A percentile compares a stretch with the other conserved stretches of the same genome.
These are phyloP conservation scores for Mya arenaria DNA, from an alignment of 1,140 invertebrate genomes.

Conservation along the genomic window DNA sequence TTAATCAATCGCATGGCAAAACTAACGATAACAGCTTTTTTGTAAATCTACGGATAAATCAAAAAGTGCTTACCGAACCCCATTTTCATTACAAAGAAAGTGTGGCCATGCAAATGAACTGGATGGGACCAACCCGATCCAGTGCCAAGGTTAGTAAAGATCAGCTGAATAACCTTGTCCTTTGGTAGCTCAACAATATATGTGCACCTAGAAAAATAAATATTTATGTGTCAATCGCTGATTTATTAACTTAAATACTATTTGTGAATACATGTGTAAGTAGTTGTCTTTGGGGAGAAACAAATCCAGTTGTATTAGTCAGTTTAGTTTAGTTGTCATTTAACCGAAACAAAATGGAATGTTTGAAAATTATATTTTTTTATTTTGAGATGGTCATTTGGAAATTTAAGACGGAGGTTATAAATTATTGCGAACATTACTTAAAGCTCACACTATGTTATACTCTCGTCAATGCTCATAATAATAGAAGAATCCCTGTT, in stretches of 20 bases:
- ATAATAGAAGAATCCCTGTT: neutral
- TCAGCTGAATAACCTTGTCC: constrained; percentile 49
- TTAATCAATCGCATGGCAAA: too few relatives aligned
- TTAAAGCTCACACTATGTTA: neutral
- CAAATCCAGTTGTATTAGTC: too few relatives aligned
- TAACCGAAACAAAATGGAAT: too few relatives aligned
- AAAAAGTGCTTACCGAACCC: constrained; percentile 65
- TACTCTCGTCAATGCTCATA: neutral
- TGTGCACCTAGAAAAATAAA: constrained; percentile 56
- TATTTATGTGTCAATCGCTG: too few relatives aligned
- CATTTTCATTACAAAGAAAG: constrained; percentile 86
- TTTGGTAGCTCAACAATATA: constrained; percentile 46
- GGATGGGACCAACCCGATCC: constrained; percentile 85
- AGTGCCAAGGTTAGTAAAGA: constrained; percentile 81
- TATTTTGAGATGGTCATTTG: too few relatives aligned
- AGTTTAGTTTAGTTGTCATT: too few relatives aligned
- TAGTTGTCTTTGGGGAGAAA: neutral
- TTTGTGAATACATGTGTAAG: neutral
- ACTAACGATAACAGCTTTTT: too few relatives aligned
- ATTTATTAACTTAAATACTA: too few relatives aligned
- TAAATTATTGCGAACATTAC: too few relatives aligned
- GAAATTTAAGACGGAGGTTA: too few relatives aligned
- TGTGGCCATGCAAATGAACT: constrained; percentile 89
- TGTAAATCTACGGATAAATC: constrained; percentile 45
- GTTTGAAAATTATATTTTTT: too few relatives aligned